Percentiles rank a stretch among this genome's conserved stretches.
phyloP scores from a whole-genome alignment of 30 jellyfish, hydroid and myxozoan species.

The Chrysaora quinquecirrha region DNA sequence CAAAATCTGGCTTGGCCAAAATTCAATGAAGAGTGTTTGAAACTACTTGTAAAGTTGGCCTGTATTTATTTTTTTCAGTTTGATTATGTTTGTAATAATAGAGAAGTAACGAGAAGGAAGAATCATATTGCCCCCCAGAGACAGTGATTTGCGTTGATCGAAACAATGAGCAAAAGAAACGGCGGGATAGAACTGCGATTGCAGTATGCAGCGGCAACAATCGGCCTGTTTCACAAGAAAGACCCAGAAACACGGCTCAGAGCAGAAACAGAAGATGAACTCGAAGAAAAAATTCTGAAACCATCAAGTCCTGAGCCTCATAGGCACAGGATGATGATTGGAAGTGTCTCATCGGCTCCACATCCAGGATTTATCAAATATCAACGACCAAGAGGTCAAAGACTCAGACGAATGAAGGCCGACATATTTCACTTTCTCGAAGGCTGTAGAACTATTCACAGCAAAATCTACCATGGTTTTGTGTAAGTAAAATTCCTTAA shows the following conservation, averaged over 20 bases:
- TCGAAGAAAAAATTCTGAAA: conserved; percentile 42
- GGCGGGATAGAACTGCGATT: conserved; percentile 51
- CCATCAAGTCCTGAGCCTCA: conserved; percentile 47
- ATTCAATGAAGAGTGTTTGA: too few relatives aligned
- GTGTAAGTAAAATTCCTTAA: conserved; percentile 73
- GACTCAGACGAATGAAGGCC: conserved; percentile 58
- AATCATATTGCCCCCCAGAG: conserved; percentile 16
- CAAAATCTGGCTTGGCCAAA: too few relatives aligned
- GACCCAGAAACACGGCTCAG: conserved; percentile 11
- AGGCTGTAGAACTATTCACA: conserved; percentile 47
- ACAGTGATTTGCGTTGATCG: not conserved
- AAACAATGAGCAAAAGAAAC: conserved; percentile 46
- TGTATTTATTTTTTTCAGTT: too few relatives aligned
- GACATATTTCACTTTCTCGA: conserved; percentile 65
- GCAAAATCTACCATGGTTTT: conserved; percentile 46
- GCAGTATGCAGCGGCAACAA: conserved; percentile 40
- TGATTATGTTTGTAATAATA: too few relatives aligned
- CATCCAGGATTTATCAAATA: conserved; percentile 31
- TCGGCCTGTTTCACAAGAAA: conserved; percentile 34
- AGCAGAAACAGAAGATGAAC: conserved; percentile 34
- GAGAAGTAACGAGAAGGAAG: not conserved
- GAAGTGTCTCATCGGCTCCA: not conserved
- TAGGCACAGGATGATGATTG: conserved; percentile 16
- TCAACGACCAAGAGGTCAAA: conserved; percentile 12
- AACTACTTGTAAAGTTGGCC: too few relatives aligned